Percentiles rank a stretch among this genome's conserved stretches.
These are phyloP conservation scores for Portevinia maculata DNA, from an alignment of 2,888 invertebrate species.

Conservation along the genomic window DNA sequence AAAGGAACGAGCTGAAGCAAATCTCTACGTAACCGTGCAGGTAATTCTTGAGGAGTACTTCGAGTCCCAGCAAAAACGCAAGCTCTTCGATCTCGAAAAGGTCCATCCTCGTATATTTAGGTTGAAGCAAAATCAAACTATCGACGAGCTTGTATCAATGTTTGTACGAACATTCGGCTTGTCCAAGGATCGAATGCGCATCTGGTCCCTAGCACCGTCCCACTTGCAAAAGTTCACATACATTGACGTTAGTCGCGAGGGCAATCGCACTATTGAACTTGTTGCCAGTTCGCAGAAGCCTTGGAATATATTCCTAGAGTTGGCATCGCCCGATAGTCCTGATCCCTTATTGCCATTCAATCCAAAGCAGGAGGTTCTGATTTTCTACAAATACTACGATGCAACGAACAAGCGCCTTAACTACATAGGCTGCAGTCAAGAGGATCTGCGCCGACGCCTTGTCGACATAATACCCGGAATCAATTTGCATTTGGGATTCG, in stretches of 20 bases:
- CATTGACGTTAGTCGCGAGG: constrained; percentile 91
- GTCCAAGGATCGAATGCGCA: constrained; percentile 92
- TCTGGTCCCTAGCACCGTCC: constrained; percentile 93
- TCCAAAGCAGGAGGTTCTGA: constrained; percentile 90
- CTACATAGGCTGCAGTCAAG: constrained; percentile 96
- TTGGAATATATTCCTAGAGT: constrained; percentile 94
- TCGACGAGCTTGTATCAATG: constrained; percentile 93
- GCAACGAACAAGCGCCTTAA: constrained; percentile 95
- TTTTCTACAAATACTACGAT: constrained; percentile 89
- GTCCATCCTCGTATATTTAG: constrained; percentile 92
- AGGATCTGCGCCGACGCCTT: constrained; percentile 93
- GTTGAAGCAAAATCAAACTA: constrained; percentile 94
- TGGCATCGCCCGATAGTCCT: constrained; percentile 90
- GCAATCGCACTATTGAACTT: constrained; percentile 84
- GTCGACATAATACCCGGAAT: constrained; percentile 93
- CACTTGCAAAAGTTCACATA: constrained; percentile 90
- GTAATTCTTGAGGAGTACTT: constrained; percentile 94
- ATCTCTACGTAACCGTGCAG: constrained; percentile 89
- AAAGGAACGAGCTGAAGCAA: constrained; percentile 97
- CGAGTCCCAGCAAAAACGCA: constrained; percentile 97
- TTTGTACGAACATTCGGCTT: constrained; percentile 95
- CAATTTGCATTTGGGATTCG: constrained; percentile 94
- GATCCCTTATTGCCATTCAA: constrained; percentile 92
- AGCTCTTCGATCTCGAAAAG: constrained; percentile 96
- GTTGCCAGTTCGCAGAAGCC: constrained; percentile 90